Conservation (phyloP, 2,113 vertebrate species). For the Chaetorhynchus papuensis region DNA sequence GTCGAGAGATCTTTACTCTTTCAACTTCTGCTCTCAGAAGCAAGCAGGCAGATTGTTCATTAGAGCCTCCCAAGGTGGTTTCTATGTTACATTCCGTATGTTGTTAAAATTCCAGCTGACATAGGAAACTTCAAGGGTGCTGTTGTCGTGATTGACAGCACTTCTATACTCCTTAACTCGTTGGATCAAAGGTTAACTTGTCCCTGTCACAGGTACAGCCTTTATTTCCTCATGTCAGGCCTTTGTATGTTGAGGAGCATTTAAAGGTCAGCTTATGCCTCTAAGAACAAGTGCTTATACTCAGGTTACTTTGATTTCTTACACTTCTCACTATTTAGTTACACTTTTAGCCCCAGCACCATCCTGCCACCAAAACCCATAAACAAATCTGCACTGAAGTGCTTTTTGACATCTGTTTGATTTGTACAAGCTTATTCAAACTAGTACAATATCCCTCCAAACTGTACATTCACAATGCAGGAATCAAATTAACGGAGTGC, state of each 20-base stretch:
- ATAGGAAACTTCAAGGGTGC: not conserved
- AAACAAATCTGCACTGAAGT: not conserved
- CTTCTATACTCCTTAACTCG: not conserved
- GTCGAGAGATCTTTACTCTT: not conserved
- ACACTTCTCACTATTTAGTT: not conserved
- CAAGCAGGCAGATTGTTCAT: not conserved
- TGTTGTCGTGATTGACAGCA: not conserved
- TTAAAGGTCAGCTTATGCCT: not conserved
- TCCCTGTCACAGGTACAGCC: not conserved
- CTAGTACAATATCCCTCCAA: not conserved
- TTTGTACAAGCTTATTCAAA: not conserved
- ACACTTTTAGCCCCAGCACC: not conserved
- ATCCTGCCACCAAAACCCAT: not conserved
- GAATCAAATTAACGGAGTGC: not conserved
- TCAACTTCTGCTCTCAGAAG: not conserved
- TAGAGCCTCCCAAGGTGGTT: not conserved
- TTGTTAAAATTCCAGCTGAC: not conserved
- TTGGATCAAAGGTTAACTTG: not conserved
- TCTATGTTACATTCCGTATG: fast-evolving
- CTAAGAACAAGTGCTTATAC: not conserved
- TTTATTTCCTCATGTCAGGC: not conserved
- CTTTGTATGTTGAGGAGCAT: not conserved
- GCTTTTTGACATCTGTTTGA: not conserved
- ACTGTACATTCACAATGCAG: not conserved
- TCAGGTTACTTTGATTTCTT: not conserved